Percentiles rank a stretch among this genome's conserved stretches.
phyloP scores from a whole-genome alignment of 2,113 vertebrate species.

The Cyprinodon brontotheroides region DNA sequence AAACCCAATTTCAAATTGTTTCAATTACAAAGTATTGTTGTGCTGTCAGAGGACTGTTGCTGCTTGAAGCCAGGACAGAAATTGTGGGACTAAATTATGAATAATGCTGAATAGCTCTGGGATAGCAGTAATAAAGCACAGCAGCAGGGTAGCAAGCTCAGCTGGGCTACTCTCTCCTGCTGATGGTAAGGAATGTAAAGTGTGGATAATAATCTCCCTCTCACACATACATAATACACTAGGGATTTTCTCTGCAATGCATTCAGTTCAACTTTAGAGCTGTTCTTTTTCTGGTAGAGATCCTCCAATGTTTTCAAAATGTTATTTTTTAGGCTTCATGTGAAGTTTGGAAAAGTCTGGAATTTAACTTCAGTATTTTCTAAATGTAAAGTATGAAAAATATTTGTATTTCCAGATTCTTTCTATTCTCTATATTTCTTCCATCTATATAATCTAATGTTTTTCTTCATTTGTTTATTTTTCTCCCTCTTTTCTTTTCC shows the following conservation, averaged over 20 bases:
- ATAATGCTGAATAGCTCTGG: slow-evolving; percentile 6
- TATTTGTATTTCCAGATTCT: not conserved
- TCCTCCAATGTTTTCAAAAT: slow-evolving; percentile 1
- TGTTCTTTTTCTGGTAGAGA: not conserved
- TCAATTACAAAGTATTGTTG: slow-evolving; percentile 3
- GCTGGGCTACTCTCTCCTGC: not conserved
- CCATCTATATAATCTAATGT: not conserved
- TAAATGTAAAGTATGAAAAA: not conserved
- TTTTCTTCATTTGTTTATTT: not conserved
- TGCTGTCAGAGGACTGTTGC: slow-evolving; percentile 7
- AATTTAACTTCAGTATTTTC: no score
- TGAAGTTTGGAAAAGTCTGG: not conserved
- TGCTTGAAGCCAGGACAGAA: not conserved
- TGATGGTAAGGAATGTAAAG: slow-evolving; percentile 17
- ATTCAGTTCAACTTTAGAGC: not conserved
- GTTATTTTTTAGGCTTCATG: not conserved
- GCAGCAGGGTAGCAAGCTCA: slow-evolving; percentile 17
- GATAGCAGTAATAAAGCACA: slow-evolving; percentile 10
- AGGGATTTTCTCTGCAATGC: slow-evolving; percentile 1
- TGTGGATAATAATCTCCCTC: slow-evolving; percentile 12
- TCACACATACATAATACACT: slow-evolving; percentile 6
- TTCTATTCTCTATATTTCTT: not conserved
- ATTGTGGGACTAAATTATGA: slow-evolving; percentile 1
- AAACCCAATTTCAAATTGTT: slow-evolving; percentile 8
- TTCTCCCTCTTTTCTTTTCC: not conserved